Evolutionary conservation across 2,113 vertebrate species (phyloP), one percentile per base, ranked within the genome.

Genomic region (Hippolais icterina): DNA sequence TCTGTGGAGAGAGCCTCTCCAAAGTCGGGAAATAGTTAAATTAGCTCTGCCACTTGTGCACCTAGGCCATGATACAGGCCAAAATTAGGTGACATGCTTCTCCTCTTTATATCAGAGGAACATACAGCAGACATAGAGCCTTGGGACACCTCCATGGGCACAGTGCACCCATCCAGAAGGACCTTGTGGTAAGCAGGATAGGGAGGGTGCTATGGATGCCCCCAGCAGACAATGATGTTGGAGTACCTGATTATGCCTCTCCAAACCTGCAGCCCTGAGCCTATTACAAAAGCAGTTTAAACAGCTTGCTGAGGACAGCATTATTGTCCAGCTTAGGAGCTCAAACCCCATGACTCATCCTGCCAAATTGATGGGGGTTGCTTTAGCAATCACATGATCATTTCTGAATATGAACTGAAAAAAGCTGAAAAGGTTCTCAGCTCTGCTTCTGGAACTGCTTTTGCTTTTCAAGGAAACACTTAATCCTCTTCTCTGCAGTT

Each of bases 111-210:
- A 1, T 24, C 15, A 64, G 22, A 59, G 41, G n/a, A 6, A 65
- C 0, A 0, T 19, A 6, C 0, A 25, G 39, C 11, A 4, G 2
- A 5, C 2, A 0, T 1, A 12, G 37, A 60, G 35, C 65, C n/a
- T 5, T 8, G 9, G 28, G 35, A 29, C 3, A 1, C 11, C 20
- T 39, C 19, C 2, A 1, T 0, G 1, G 56, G 47, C 49, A 53
- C 22, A 46, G 14, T 1, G 0, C 1, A 1, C 19, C 42, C 29
- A 15, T 18, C 13, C 41, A 24, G 28, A 28, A 31, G 35, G 17
- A 59, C 16, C 11, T 7, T 10, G 27, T 25, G 42, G 60, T 33
- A 9, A 47, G 46, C 41, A 41, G 46, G 41, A 11, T 2, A 2
- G 22, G 8, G 9, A 29, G 11, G 46, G 41, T 33, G 12, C 5